Conservation (phyloP, 1,140 invertebrate genomes). For the Drosophila pallidifrons region DNA sequence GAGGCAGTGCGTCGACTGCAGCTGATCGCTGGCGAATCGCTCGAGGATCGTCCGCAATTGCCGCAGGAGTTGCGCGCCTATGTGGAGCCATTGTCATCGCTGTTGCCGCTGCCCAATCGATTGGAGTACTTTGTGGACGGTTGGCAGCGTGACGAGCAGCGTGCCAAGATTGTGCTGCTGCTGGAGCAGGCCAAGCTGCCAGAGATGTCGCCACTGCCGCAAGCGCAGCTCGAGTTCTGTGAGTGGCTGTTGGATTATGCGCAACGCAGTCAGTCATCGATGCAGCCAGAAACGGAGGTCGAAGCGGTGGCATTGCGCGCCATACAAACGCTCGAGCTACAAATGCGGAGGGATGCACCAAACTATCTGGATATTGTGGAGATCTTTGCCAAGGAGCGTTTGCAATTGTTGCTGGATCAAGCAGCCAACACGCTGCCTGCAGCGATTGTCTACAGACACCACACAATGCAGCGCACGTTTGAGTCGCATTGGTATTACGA, state of each 20-base stretch:
- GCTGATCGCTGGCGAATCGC: slow-evolving; percentile 87
- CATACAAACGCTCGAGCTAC: slow-evolving; percentile 45
- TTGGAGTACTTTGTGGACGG: slow-evolving; percentile 86
- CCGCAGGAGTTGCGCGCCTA: slow-evolving; percentile 86
- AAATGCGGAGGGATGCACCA: neutral
- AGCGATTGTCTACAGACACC: slow-evolving; percentile 32
- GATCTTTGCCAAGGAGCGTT: slow-evolving; percentile 45
- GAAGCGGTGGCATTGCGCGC: slow-evolving; percentile 49
- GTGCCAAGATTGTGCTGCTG: slow-evolving; percentile 34
- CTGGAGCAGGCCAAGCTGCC: slow-evolving; percentile 65
- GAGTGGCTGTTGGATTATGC: slow-evolving; percentile 69
- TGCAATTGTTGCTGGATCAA: slow-evolving; percentile 26
- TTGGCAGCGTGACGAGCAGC: slow-evolving; percentile 83
- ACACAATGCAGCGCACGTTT: slow-evolving; percentile 31
- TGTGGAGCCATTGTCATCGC: slow-evolving; percentile 68
- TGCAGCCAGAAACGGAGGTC: slow-evolving; percentile 25
- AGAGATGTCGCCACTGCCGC: slow-evolving; percentile 16
- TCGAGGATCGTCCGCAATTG: slow-evolving; percentile 85
- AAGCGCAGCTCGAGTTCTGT: slow-evolving; percentile 30
- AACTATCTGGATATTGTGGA: slow-evolving; percentile 61
- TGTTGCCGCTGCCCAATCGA: slow-evolving; percentile 83
- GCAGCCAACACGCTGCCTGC: neutral
- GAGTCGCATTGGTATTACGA: slow-evolving; percentile 56
- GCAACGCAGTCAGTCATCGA: slow-evolving; percentile 39
- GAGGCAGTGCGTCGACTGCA: slow-evolving; percentile 87